Percentiles rank a stretch among this genome's conserved stretches.
These are phyloP conservation scores for Branchellion lobata DNA, from an alignment of 2,888 invertebrate species.

Conservation along the genomic window DNA sequence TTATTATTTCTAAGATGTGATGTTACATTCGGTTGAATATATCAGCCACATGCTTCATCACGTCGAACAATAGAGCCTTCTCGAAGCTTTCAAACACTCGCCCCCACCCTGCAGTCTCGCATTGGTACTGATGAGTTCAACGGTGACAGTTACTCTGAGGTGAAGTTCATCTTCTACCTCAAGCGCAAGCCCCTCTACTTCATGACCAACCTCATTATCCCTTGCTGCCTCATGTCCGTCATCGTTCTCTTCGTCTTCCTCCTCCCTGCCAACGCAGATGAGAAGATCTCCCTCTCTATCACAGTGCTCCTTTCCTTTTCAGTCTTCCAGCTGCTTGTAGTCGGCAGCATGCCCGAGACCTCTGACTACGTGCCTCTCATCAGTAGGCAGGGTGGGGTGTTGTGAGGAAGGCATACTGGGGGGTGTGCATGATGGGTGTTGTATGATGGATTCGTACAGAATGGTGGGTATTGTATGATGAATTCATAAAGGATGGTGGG, in stretches of 20 bases:
- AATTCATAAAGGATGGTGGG: background rate
- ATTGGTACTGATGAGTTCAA: slow-evolving; percentile 21
- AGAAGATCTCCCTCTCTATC: slow-evolving; percentile 56
- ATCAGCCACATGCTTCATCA: no score
- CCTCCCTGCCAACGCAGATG: slow-evolving; percentile 55
- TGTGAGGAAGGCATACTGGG: background rate
- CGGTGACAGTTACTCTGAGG: slow-evolving; percentile 29
- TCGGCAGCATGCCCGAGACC: slow-evolving; percentile 54
- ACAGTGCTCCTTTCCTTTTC: slow-evolving; percentile 56
- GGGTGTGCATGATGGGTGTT: background rate
- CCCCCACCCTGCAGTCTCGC: background rate
- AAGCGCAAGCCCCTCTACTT: slow-evolving; percentile 53
- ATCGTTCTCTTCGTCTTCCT: slow-evolving; percentile 54
- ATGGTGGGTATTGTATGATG: background rate
- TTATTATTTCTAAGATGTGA: no score
- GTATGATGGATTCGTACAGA: background rate
- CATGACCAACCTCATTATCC: slow-evolving; percentile 55
- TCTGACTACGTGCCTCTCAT: slow-evolving; percentile 54
- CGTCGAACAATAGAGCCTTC: no score
- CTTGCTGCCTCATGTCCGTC: slow-evolving; percentile 55
- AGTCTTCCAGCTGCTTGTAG: slow-evolving; percentile 55
- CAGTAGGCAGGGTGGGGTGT: slow-evolving; percentile 47
- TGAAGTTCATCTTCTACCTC: slow-evolving; percentile 42
- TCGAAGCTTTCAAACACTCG: no score
- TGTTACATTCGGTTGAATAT: no score